Evolutionary conservation across 2,797 vertebrate species (phyloP), one percentile per base, ranked within the genome.

Genomic region (Semotilus atromaculatus): DNA sequence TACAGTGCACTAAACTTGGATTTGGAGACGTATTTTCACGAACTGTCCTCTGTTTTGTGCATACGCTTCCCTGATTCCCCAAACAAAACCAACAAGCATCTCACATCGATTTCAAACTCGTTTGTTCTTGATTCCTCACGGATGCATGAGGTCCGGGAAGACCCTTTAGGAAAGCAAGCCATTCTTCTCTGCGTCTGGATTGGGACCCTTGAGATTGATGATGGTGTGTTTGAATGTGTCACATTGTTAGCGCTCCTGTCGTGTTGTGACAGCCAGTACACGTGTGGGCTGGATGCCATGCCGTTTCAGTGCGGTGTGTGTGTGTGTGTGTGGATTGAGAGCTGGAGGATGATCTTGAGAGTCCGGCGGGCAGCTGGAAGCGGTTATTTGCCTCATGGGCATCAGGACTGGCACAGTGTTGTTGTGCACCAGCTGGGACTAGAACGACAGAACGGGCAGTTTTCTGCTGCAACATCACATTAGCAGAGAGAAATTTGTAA

Each of bases 301-400:
- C 36, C 70, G 68, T 86, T 71, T 82, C 82, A 90, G 83, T 34
- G 53, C 76, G 79, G 81, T 83, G 70, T 78, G 77, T 82, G 81
- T 75, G 76, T 43, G 53, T 55, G 40, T 43, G 40, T 43, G 23
- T 75, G 31, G 29, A 55, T 34, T 55, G 31, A n/a, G 51, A 75
- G 73, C 73, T 68, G 48, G 81, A 85, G 45, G 86, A 83, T 85
- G 83, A 38, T 66, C 86, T 68, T 84, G 62, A 76, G 75, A 73
- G 80, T 88, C 82, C 84, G 4, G n/a, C 14, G 78, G 82, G 71
- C 75, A 86, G 85, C 86, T 89, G 80, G 80, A 88, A 86, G 85
- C 58, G 18, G 23, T 77, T 38, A 78, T 29, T 43, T 71, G 53
- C 71, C 84, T 76, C 86, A 48, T 73, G 85, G 84, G 77, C 66